phyloP scores from a whole-genome alignment of 2,888 invertebrate species.

The Flabesymbios commensalis region DNA sequence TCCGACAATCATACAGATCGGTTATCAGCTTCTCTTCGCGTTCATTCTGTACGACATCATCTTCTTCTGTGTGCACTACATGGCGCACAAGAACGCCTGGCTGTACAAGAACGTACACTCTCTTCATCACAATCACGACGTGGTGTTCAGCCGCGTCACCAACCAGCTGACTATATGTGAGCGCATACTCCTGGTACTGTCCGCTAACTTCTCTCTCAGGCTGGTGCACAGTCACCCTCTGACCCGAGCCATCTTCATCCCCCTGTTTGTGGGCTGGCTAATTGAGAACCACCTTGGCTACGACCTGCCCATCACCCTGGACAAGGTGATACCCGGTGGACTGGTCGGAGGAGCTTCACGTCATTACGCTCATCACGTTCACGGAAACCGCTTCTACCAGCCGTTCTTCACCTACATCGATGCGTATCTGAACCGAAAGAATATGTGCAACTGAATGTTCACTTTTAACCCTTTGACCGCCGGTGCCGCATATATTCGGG shows the following conservation, averaged over 20 bases:
- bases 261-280: slow-evolving; percentile 43
- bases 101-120: slow-evolving; percentile 48
- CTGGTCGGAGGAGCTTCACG: slow-evolving; percentile 43
- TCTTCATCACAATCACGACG: slow-evolving; percentile 48
- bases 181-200: slow-evolving; percentile 41
- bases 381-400: slow-evolving; percentile 44
- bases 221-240: slow-evolving; percentile 43
- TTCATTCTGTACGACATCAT: slow-evolving; percentile 45
- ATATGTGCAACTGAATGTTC: too few relatives aligned
- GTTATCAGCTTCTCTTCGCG: slow-evolving; percentile 39
- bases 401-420: slow-evolving; percentile 53
- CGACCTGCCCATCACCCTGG: slow-evolving; percentile 49
- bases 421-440: too few relatives aligned
- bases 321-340: slow-evolving; percentile 44
- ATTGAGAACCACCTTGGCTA: slow-evolving; percentile 52
- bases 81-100: slow-evolving; percentile 42
- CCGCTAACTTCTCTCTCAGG: slow-evolving; percentile 46
- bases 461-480: too few relatives aligned
- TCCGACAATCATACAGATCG: slow-evolving; percentile 37
- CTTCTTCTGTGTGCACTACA: slow-evolving; percentile 45
- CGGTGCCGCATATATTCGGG: too few relatives aligned
- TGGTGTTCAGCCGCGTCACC: slow-evolving; percentile 46
- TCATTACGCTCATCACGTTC: slow-evolving; percentile 47
- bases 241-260: slow-evolving; percentile 47
- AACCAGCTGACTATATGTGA: slow-evolving; percentile 48